Conservation (phyloP, 2,888 invertebrate species). For the Conomelus anceps region DNA sequence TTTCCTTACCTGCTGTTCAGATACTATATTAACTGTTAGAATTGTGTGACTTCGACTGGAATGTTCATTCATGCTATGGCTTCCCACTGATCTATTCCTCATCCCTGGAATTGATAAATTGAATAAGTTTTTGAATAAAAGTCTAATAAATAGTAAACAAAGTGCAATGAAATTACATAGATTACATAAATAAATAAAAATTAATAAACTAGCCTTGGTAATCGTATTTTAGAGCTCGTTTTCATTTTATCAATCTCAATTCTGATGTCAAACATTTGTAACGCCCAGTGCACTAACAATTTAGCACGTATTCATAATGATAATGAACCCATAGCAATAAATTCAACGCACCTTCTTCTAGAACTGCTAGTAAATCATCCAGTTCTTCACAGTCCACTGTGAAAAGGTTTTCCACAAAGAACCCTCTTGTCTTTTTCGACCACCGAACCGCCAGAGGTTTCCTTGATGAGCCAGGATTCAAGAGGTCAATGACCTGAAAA, state of each 20-base stretch:
- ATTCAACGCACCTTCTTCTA: constrained; percentile 74
- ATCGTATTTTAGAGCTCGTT: no score
- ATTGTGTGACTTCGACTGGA: constrained; percentile 89
- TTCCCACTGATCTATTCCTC: constrained; percentile 82
- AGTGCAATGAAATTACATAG: no score
- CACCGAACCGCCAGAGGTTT: constrained; percentile 85
- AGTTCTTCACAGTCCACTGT: constrained; percentile 89
- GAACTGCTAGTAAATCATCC: constrained; percentile 84
- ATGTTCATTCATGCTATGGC: constrained; percentile 86
- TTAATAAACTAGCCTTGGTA: no score
- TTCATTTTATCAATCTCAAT: no score
- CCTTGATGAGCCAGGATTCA: constrained; percentile 76
- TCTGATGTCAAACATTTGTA: no score
- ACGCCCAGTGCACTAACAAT: no score
- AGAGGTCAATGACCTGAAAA: constrained; percentile 79
- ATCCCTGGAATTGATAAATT: constrained; percentile 54
- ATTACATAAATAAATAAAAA: no score
- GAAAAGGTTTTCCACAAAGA: constrained; percentile 94
- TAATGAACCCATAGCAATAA: no score
- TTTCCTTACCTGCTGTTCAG: constrained; percentile 62
- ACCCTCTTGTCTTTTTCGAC: constrained; percentile 87
- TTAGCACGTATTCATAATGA: no score
- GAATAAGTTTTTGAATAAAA: background rate
- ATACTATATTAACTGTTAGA: constrained; percentile 81
- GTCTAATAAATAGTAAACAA: no score